These are phyloP conservation scores for Malurus splendens DNA, from an alignment of 2,797 vertebrate genomes.

Conservation along the genomic window DNA sequence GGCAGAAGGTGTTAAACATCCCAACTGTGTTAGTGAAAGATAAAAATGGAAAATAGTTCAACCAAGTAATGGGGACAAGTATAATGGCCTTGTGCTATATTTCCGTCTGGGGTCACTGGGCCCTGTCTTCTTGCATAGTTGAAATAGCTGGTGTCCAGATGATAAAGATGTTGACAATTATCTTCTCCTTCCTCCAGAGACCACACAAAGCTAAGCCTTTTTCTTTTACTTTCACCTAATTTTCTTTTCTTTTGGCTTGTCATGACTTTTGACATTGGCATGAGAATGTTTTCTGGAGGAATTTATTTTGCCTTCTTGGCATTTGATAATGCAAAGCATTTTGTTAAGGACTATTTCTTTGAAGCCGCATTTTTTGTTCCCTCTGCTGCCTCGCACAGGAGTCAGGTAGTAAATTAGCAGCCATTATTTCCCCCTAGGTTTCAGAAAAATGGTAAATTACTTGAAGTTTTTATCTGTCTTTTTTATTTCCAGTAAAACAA, in stretches of 20 bases:
- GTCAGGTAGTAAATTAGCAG: background rate
- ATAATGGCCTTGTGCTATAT: slow-evolving; percentile 6
- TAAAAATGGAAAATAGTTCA: slow-evolving; percentile 22
- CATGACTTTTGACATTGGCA: slow-evolving; percentile 6
- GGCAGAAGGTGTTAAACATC: slow-evolving; percentile 3
- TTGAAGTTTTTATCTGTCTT: background rate
- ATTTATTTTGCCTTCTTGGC: slow-evolving; percentile 4
- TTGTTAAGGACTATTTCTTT: background rate
- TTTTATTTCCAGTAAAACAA: slow-evolving; percentile 10
- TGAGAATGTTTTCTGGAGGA: background rate
- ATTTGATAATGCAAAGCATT: background rate
- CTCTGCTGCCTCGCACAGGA: background rate
- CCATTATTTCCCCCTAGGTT: background rate
- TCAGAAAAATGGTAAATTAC: background rate
- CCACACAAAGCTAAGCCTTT: slow-evolving; percentile 27
- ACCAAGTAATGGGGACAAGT: background rate
- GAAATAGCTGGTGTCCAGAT: slow-evolving; percentile 29
- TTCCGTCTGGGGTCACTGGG: background rate
- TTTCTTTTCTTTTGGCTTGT: slow-evolving; percentile 9
- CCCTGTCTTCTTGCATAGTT: background rate
- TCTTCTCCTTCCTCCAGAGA: slow-evolving; percentile 1
- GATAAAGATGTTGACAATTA: slow-evolving; percentile 44
- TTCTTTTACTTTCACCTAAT: background rate
- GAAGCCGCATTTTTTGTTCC: background rate
- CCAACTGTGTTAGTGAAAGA: background rate